A percentile compares a stretch with the other conserved stretches of the same genome.
Conservation (phyloP, 2,888 invertebrate species). For the Heteropelma amictum region DNA sequence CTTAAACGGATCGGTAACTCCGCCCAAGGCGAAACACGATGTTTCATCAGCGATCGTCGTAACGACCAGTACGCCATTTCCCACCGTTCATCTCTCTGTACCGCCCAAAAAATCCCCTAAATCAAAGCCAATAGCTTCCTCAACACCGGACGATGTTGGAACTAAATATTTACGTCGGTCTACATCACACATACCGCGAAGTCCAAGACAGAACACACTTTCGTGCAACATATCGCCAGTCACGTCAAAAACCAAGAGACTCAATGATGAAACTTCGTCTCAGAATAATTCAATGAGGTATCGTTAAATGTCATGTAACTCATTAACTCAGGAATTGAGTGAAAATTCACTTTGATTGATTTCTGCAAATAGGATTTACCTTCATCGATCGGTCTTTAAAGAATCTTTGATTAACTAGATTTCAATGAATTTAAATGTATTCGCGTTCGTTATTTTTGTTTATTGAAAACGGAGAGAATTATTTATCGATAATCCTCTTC, state of each 20-base stretch:
- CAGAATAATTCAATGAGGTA: constrained; percentile 59
- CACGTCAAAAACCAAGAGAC: constrained; percentile 55
- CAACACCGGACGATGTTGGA: constrained; percentile 67
- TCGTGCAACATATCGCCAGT: constrained; percentile 69
- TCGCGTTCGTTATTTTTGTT: too few species aligned
- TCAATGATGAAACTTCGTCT: constrained; percentile 13
- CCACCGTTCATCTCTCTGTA: constrained; percentile 31
- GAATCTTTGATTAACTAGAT: too few species aligned
- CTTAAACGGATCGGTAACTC: constrained; percentile 54
- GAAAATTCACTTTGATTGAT: too few species aligned
- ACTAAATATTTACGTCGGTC: constrained; percentile 37
- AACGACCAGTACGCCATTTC: constrained; percentile 72
- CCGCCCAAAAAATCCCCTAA: constrained; percentile 60
- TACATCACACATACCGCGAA: constrained; percentile 45
- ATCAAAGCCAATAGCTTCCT: constrained; percentile 70
- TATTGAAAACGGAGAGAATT: too few species aligned
- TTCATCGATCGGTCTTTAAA: too few species aligned
- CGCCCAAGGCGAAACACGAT: constrained; percentile 58
- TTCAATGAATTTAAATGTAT: too few species aligned
- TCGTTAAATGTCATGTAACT: neutral
- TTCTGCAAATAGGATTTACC: too few species aligned
- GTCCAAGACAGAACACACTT: constrained; percentile 45
- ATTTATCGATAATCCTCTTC: too few species aligned
- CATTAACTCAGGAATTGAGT: too few species aligned
- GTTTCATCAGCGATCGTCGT: constrained; percentile 32